Evolutionary conservation across 2,888 invertebrate genomes (phyloP).

Genomic region (Himalopsyche anomala): DNA sequence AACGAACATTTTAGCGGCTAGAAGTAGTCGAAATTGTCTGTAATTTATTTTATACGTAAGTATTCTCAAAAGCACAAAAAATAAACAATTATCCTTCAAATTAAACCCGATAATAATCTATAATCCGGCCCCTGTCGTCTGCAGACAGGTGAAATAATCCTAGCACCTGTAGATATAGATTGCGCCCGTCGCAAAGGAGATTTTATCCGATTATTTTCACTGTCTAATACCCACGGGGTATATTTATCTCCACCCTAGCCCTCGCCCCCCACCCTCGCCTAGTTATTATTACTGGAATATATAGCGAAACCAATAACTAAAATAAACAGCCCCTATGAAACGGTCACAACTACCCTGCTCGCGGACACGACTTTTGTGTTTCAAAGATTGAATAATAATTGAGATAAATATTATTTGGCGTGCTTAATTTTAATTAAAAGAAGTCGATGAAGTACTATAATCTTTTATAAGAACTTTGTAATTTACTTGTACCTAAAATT

Average conservation of each 20-base stretch:
- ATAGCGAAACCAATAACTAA: neutral
- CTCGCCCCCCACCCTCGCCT: neutral
- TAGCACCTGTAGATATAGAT: slow-evolving; percentile 56
- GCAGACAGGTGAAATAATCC: slow-evolving; percentile 31
- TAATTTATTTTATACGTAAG: too few relatives aligned
- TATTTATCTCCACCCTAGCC: slow-evolving; percentile 8
- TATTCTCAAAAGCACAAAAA: too few relatives aligned
- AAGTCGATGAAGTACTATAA: too few relatives aligned
- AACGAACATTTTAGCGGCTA: too few relatives aligned
- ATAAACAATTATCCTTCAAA: too few relatives aligned
- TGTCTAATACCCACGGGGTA: slow-evolving; percentile 56
- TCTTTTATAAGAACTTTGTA: too few relatives aligned
- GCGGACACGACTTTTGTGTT: slow-evolving; percentile 17
- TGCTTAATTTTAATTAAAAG: too few relatives aligned
- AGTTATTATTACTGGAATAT: neutral
- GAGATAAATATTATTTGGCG: neutral
- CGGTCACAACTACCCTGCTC: neutral
- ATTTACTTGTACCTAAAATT: too few relatives aligned
- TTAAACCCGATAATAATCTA: neutral
- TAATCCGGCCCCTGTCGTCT: neutral
- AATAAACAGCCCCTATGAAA: slow-evolving; percentile 12
- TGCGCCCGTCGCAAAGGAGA: slow-evolving; percentile 53
- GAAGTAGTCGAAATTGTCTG: too few relatives aligned
- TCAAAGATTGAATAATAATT: neutral
- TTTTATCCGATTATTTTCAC: slow-evolving; percentile 60